A percentile compares a stretch with the other conserved stretches of the same genome.
phyloP scores from a whole-genome alignment of 1,140 invertebrate species.

The Semibalanus balanoides region DNA sequence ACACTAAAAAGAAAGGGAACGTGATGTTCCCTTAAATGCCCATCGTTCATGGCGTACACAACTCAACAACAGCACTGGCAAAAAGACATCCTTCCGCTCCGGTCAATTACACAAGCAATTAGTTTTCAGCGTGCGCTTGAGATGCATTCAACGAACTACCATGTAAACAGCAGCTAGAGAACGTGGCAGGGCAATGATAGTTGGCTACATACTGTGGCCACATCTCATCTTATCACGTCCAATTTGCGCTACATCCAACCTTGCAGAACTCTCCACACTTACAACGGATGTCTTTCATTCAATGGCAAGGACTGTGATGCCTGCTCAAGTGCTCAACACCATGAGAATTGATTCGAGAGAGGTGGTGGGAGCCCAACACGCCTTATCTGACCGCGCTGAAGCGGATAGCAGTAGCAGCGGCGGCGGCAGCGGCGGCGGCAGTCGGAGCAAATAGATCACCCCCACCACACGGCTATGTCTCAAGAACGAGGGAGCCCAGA shows the following conservation, averaged over 20 bases:
- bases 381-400: no score
- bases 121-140: no score
- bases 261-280: no score
- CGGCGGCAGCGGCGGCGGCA: neutral
- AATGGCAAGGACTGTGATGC: neutral
- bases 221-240: neutral
- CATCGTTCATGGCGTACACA: neutral
- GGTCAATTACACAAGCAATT: neutral
- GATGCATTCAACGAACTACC: neutral
- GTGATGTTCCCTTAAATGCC: neutral
- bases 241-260: no score
- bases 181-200: neutral
- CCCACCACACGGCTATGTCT: neutral
- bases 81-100: neutral
- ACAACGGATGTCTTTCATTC: neutral
- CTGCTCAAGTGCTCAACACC: neutral
- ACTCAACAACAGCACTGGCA: neutral
- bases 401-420: neutral
- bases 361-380: neutral
- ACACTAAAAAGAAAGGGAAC: neutral
- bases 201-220: neutral
- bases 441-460: no score
- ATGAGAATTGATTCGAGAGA: neutral
- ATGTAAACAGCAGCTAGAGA: neutral
- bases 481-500: neutral